Conservation (phyloP, 2,113 vertebrate genomes). For the Corydoras sp. region DNA sequence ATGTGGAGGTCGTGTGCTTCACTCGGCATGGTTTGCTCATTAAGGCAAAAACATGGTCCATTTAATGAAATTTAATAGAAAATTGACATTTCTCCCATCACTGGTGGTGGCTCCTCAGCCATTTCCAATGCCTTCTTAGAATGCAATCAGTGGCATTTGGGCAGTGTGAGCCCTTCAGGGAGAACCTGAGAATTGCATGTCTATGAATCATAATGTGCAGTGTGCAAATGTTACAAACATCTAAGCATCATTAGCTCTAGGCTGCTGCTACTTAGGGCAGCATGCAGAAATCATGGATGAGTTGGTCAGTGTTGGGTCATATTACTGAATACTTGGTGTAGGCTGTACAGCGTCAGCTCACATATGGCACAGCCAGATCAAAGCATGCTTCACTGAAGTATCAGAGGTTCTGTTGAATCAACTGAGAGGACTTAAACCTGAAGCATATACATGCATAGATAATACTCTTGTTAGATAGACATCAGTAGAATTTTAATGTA, state of each 20-base stretch:
- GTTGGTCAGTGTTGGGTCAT: constrained; percentile 20
- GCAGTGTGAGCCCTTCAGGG: constrained; percentile 4
- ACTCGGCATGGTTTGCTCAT: too few relatives aligned
- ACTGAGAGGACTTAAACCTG: constrained; percentile 9
- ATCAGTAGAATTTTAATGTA: not conserved
- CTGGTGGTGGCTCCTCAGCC: too few relatives aligned
- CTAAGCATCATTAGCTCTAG: constrained; percentile 16
- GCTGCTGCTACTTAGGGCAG: constrained; percentile 22
- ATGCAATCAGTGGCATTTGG: constrained; percentile 8
- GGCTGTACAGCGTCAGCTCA: not conserved
- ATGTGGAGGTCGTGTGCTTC: too few relatives aligned
- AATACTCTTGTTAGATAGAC: not conserved
- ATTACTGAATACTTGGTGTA: constrained; percentile 2
- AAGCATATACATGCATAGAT: not conserved
- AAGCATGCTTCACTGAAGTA: constrained; percentile 12
- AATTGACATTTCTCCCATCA: too few relatives aligned
- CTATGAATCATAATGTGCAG: constrained; percentile 35
- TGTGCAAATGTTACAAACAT: constrained; percentile 41
- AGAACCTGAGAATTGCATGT: constrained; percentile 21
- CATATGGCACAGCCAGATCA: not conserved
- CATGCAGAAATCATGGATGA: constrained; percentile 3
- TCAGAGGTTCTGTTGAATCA: constrained; percentile 16
- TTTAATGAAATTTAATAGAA: too few relatives aligned
- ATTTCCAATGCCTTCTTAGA: too few relatives aligned
- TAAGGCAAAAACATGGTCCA: too few relatives aligned